Evolutionary conservation across 2,888 invertebrate species (phyloP).

Genomic region (Tachina fera): DNA sequence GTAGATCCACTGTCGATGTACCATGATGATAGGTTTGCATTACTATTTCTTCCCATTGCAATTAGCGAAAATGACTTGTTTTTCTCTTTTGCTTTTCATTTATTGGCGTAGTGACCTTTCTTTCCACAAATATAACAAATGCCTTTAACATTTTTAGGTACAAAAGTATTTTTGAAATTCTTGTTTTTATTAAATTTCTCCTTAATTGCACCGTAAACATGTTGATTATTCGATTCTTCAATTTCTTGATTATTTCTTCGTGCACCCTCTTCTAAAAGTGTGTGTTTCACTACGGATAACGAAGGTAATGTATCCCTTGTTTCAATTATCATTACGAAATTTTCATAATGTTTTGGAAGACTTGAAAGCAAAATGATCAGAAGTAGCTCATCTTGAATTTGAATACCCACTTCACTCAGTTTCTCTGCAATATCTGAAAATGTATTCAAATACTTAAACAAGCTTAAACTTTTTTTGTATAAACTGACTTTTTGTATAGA

Average conservation of each 20-base stretch:
- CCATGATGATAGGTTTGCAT: not conserved
- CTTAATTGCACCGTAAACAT: not conserved
- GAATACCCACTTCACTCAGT: slow-evolving; percentile 42
- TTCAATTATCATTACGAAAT: slow-evolving; percentile 66
- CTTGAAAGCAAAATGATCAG: not conserved
- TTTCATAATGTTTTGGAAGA: slow-evolving; percentile 49
- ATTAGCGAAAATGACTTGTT: slow-evolving; percentile 14
- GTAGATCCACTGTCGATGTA: not conserved
- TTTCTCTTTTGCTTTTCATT: not conserved
- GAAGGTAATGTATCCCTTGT: slow-evolving; percentile 50
- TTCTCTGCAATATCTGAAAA: slow-evolving; percentile 27
- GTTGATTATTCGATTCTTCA: not conserved
- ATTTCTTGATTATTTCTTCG: slow-evolving; percentile 6
- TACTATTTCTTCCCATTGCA: slow-evolving; percentile 26
- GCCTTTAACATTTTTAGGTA: not conserved
- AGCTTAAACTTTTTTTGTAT: slow-evolving; percentile 15
- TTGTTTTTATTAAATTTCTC: not conserved
- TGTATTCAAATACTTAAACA: slow-evolving; percentile 26
- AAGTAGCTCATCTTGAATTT: slow-evolving; percentile 46
- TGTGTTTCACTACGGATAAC: slow-evolving; percentile 50
- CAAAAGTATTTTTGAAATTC: not conserved
- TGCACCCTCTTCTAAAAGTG: slow-evolving; percentile 50
- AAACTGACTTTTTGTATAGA: slow-evolving; percentile 44
- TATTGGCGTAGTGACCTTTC: not conserved
- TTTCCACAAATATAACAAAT: not conserved